phyloP scores from a whole-genome alignment of 2,888 invertebrate genomes.

The Sisyra nigra region DNA sequence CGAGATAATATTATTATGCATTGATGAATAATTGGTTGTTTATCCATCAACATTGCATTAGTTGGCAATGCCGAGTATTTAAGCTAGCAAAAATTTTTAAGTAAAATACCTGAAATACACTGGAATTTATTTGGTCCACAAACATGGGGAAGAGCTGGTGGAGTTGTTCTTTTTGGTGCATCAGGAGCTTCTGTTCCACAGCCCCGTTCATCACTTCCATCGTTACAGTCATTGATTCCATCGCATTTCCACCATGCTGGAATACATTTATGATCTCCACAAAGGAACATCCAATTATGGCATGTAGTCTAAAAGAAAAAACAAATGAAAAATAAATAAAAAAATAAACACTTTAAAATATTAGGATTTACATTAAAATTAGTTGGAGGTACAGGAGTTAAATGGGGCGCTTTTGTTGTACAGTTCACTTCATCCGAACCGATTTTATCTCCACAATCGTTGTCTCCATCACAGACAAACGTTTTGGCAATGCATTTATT shows the following conservation, averaged over 20 bases:
- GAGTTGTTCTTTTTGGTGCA: conserved; percentile 5
- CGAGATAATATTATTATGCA: too few relatives aligned
- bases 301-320: conserved; percentile 27
- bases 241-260: conserved; percentile 75
- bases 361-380: conserved; percentile 8
- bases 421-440: conserved; percentile 59
- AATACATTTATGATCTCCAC: conserved; percentile 50
- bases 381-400: conserved; percentile 1
- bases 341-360: neutral
- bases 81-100: conserved; percentile 19
- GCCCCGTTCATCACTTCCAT: conserved; percentile 56
- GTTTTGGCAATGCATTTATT: conserved; percentile 37
- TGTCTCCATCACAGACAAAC: conserved; percentile 49
- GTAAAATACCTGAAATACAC: conserved; percentile 26
- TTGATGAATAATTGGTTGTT: too few relatives aligned
- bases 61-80: too few relatives aligned
- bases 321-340: neutral
- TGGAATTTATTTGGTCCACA: conserved; percentile 40
- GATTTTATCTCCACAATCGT: conserved; percentile 43
- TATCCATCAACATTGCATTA: too few relatives aligned
- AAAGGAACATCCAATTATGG: conserved; percentile 64
- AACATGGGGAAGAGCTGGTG: conserved; percentile 15
- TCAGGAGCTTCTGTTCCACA: conserved; percentile 24
- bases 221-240: conserved; percentile 57
- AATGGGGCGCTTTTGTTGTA: conserved; percentile 17